A percentile compares a stretch with the other conserved stretches of the same genome.
These are phyloP conservation scores for Rallus crepitans DNA, from an alignment of 2,797 vertebrate genomes.

Conservation along the genomic window DNA sequence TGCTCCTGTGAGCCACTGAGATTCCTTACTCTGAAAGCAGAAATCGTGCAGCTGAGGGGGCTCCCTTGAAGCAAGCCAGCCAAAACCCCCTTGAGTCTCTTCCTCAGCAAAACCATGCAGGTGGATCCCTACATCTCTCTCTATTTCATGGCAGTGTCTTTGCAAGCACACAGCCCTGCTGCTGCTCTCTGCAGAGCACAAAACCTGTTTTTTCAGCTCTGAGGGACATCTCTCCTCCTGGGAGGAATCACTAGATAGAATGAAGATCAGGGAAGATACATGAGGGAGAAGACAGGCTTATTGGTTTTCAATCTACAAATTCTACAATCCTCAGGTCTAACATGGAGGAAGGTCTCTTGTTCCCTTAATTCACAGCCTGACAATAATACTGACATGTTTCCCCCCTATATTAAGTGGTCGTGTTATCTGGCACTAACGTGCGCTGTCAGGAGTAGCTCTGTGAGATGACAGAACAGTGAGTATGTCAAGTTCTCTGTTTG, in stretches of 20 bases:
- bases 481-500: background rate
- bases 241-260: background rate
- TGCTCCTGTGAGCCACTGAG: background rate
- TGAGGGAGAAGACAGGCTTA: background rate
- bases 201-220: background rate
- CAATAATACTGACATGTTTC: background rate
- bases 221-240: background rate
- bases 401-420: background rate
- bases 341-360: background rate
- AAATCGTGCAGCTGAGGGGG: background rate
- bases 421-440: background rate
- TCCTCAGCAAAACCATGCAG: background rate
- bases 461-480: background rate
- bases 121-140: background rate
- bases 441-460: conserved; percentile 23
- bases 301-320: background rate
- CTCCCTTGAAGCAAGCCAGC: background rate
- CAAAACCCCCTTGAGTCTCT: background rate
- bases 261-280: background rate
- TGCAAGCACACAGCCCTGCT: background rate
- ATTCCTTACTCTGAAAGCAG: background rate
- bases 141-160: accelerated
- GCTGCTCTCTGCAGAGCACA: background rate
- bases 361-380: background rate
- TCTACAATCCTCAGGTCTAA: background rate